These are phyloP conservation scores for Thalassophryne amazonica DNA, from an alignment of 2,797 vertebrate species.

Conservation along the genomic window DNA sequence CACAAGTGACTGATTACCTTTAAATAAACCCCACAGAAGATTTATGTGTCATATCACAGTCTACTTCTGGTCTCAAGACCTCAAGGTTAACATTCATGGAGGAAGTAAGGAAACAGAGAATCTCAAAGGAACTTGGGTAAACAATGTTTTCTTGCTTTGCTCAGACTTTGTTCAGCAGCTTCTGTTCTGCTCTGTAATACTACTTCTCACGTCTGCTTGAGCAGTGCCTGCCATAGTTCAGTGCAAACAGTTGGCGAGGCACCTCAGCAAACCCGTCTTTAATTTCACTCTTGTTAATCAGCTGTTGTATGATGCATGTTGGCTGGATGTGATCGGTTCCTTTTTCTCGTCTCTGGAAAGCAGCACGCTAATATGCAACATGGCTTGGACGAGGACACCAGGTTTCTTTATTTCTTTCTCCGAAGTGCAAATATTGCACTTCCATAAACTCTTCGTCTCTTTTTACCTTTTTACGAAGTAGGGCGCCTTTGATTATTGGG, in stretches of 20 bases:
- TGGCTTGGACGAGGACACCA: constrained; percentile 66
- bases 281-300: constrained; percentile 79
- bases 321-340: constrained; percentile 85
- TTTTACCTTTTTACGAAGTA: constrained; percentile 66
- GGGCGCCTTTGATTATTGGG: constrained; percentile 48
- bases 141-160: constrained; percentile 16
- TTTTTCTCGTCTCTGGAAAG: constrained; percentile 72
- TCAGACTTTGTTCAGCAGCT: constrained; percentile 40
- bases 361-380: constrained; percentile 66
- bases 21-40: not conserved
- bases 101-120: constrained; percentile 19
- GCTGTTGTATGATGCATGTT: constrained; percentile 80
- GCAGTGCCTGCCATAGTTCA: constrained; percentile 31
- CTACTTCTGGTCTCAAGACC: constrained; percentile 2
- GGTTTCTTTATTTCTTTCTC: not conserved
- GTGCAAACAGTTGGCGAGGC: constrained; percentile 3
- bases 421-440: not conserved
- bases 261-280: constrained; percentile 70
- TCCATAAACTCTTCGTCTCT: constrained; percentile 7
- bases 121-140: constrained; percentile 24
- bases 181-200: constrained; percentile 42
- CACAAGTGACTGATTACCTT: not conserved
- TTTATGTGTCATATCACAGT: constrained; percentile 11
- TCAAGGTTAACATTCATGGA: constrained; percentile 6
- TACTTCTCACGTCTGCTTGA: constrained; percentile 41